Evolutionary conservation across 1,140 invertebrate genomes (phyloP).

Genomic region (Zaprionus gabonicus): DNA sequence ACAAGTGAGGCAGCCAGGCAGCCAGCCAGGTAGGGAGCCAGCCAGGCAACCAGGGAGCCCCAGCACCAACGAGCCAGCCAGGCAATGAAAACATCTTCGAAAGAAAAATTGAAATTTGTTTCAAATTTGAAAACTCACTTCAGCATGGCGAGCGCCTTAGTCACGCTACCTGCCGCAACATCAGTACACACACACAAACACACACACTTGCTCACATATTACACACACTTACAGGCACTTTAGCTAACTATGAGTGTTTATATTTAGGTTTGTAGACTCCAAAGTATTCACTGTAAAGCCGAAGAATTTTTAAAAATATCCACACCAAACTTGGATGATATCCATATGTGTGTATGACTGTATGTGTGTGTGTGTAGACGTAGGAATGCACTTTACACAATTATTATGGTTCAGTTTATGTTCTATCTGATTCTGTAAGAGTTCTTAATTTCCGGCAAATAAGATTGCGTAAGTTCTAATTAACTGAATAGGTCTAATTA

Average conservation of each 20-base stretch:
- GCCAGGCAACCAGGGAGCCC: not conserved
- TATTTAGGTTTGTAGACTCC: conserved; percentile 38
- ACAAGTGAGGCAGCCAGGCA: not conserved
- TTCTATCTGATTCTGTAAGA: not conserved
- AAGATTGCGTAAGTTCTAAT: not conserved
- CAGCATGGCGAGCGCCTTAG: conserved; percentile 77
- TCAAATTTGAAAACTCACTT: conserved; percentile 76
- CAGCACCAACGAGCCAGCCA: not conserved
- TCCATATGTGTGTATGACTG: not conserved
- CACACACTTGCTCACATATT: conserved; percentile 22
- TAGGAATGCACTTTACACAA: conserved; percentile 14
- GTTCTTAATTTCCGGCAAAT: not conserved
- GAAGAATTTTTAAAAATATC: conserved; percentile 40
- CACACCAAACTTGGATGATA: conserved; percentile 23
- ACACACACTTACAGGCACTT: conserved; percentile 1
- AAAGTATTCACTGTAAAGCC: conserved; percentile 8
- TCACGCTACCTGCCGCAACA: conserved; percentile 72
- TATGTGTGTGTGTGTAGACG: not conserved
- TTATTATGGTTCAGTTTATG: conserved; percentile 5
- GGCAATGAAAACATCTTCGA: conserved; percentile 44
- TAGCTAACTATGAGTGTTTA: conserved; percentile 17
- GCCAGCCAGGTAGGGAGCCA: not conserved
- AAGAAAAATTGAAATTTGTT: conserved; percentile 73
- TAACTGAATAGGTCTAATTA: too few species aligned
- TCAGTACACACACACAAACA: not conserved